phyloP scores from a whole-genome alignment of 1,140 invertebrate species.

The Zaprionus camerounensis region DNA sequence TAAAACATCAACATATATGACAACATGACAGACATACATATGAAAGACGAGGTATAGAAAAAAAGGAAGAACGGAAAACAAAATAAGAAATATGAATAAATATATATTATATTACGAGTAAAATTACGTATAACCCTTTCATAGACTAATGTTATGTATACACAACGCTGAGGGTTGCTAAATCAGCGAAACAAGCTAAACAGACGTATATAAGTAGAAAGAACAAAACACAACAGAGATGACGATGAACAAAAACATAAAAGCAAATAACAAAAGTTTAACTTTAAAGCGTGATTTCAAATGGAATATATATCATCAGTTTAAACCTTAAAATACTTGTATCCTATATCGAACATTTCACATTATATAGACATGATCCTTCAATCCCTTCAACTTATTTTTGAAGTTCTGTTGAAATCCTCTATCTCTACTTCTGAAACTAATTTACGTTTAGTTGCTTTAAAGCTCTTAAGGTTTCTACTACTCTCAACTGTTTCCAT shows the following conservation, averaged over 20 bases:
- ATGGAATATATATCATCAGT: slow-evolving; percentile 82
- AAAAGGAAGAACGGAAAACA: slow-evolving; percentile 28
- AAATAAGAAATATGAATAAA: slow-evolving; percentile 44
- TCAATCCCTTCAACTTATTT: slow-evolving; percentile 9
- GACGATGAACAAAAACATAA: slow-evolving; percentile 54
- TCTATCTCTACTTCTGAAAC: slow-evolving; percentile 6
- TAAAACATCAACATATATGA: slow-evolving; percentile 48
- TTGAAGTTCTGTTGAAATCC: slow-evolving; percentile 32
- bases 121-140: slow-evolving; percentile 72
- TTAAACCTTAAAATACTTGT: slow-evolving; percentile 61
- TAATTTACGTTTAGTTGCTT: slow-evolving; percentile 43
- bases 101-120: slow-evolving; percentile 69
- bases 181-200: slow-evolving; percentile 39
- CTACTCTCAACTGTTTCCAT: slow-evolving; percentile 41
- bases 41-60: slow-evolving; percentile 33
- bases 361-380: slow-evolving; percentile 39
- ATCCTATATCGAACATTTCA: slow-evolving; percentile 62
- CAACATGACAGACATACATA: slow-evolving; percentile 67
- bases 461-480: slow-evolving; percentile 65
- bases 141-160: slow-evolving; percentile 77
- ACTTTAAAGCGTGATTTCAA: slow-evolving; percentile 83
- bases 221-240: slow-evolving; percentile 41
- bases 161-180: slow-evolving; percentile 54
- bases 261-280: slow-evolving; percentile 83
- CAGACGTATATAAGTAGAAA: slow-evolving; percentile 63